Percentiles rank a stretch among this genome's conserved stretches.
phyloP scores from a whole-genome alignment of 2,888 invertebrate genomes.

The Cosmia trapezina region DNA sequence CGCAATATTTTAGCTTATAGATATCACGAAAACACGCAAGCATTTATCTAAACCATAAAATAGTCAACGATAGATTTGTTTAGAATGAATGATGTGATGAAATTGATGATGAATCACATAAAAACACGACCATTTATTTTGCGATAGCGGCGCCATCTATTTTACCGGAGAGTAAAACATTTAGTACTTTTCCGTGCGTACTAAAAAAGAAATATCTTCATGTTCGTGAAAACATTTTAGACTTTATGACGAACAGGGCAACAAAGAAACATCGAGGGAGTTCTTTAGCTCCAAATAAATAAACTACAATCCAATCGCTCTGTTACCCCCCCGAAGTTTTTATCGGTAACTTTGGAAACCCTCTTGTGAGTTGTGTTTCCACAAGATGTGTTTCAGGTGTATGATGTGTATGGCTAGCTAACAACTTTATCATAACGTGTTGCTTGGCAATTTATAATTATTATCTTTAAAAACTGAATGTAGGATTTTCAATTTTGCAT shows the following conservation, averaged over 20 bases:
- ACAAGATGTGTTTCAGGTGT: neutral
- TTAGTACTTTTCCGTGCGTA: neutral
- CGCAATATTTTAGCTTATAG: neutral
- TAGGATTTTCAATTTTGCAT: neutral
- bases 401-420: too few species aligned
- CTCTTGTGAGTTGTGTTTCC: constrained; percentile 3
- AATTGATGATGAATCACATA: constrained; percentile 4
- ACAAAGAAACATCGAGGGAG: constrained; percentile 43
- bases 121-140: neutral
- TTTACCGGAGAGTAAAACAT: neutral
- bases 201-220: too few species aligned
- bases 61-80: neutral
- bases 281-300: constrained; percentile 29
- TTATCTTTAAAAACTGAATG: neutral
- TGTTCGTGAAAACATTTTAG: neutral
- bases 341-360: constrained; percentile 7
- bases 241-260: constrained; percentile 10
- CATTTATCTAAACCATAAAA: neutral
- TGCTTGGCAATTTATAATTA: constrained; percentile 11
- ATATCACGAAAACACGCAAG: neutral
- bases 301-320: neutral
- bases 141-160: constrained; percentile 42
- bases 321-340: constrained; percentile 46
- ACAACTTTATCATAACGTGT: constrained; percentile 3
- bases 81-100: too few species aligned